phyloP scores from a whole-genome alignment of 2,797 vertebrate species.

The Perdix hodgsoniae region DNA sequence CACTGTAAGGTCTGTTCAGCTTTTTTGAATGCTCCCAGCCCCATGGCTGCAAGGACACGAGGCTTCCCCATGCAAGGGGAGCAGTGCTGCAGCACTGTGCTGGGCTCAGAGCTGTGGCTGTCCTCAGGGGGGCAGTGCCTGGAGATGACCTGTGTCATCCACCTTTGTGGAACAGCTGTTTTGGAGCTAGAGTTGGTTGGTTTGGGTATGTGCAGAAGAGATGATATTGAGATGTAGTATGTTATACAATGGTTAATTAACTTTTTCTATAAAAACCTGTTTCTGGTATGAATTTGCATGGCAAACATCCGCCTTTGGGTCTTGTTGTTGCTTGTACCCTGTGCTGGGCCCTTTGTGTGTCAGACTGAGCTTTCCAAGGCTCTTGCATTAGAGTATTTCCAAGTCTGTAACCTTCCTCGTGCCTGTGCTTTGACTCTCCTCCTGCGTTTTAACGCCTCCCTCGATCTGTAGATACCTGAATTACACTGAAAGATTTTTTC shows the following conservation, averaged over 20 bases:
- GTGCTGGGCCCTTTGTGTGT: not conserved
- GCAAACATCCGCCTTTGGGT: not conserved
- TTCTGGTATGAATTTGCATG: not conserved
- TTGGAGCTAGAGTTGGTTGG: not conserved
- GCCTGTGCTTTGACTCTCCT: not conserved
- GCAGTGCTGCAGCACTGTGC: not conserved
- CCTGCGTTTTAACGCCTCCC: not conserved
- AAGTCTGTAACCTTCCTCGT: not conserved
- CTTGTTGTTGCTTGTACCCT: not conserved
- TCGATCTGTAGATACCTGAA: not conserved
- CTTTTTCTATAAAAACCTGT: not conserved
- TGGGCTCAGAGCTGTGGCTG: not conserved
- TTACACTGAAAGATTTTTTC: not conserved
- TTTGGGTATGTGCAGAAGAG: not conserved
- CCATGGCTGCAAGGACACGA: not conserved
- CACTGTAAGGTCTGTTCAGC: not conserved
- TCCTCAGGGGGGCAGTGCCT: not conserved
- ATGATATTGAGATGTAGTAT: not conserved
- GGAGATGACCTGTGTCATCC: not conserved
- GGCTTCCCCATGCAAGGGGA: rapidly evolving
- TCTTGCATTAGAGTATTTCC: not conserved
- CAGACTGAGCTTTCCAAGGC: not conserved
- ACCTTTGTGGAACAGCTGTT: not conserved
- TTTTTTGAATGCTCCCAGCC: too few relatives aligned
- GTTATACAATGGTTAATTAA: not conserved